phyloP scores from a whole-genome alignment of 2,113 vertebrate genomes.

The Apaloderma vittatum region DNA sequence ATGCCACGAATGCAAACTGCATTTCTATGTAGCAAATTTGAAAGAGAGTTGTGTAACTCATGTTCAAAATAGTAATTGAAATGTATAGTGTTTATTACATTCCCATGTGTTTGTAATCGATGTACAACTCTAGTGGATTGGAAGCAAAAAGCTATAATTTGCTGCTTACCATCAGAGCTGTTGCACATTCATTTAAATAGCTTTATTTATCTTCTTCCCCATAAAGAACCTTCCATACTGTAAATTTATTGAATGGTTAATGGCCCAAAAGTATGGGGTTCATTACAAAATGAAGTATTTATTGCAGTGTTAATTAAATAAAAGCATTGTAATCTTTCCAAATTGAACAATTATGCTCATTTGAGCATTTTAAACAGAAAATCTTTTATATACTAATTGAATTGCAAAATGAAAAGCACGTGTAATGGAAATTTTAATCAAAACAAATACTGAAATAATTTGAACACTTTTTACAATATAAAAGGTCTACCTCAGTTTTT shows the following conservation, averaged over 20 bases:
- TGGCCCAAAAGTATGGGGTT: slow-evolving; percentile 82
- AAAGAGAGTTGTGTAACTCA: slow-evolving; percentile 41
- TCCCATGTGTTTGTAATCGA: slow-evolving; percentile 80
- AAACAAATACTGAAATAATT: slow-evolving; percentile 84
- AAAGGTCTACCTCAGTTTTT: slow-evolving; percentile 81
- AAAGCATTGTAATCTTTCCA: slow-evolving; percentile 87
- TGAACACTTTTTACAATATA: slow-evolving; percentile 77
- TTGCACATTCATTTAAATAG: slow-evolving; percentile 72
- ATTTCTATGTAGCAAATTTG: background rate
- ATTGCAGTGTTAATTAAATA: slow-evolving; percentile 91
- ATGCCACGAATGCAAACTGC: background rate
- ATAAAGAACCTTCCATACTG: slow-evolving; percentile 82
- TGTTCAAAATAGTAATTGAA: slow-evolving; percentile 74
- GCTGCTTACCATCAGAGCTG: slow-evolving; percentile 75
- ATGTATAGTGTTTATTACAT: slow-evolving; percentile 73
- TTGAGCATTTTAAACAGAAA: slow-evolving; percentile 90
- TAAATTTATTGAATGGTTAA: slow-evolving; percentile 85
- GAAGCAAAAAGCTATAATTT: slow-evolving; percentile 78
- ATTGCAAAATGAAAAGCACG: slow-evolving; percentile 85
- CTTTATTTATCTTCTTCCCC: slow-evolving; percentile 83
- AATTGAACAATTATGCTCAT: slow-evolving; percentile 91
- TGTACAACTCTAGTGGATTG: slow-evolving; percentile 72
- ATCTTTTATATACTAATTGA: slow-evolving; percentile 87
- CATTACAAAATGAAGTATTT: slow-evolving; percentile 87
- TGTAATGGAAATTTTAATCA: slow-evolving; percentile 88